A percentile compares a stretch with the other conserved stretches of the same genome.
These are phyloP conservation scores for Agonopterix alstromeriana DNA, from an alignment of 2,888 invertebrate genomes.

Conservation along the genomic window DNA sequence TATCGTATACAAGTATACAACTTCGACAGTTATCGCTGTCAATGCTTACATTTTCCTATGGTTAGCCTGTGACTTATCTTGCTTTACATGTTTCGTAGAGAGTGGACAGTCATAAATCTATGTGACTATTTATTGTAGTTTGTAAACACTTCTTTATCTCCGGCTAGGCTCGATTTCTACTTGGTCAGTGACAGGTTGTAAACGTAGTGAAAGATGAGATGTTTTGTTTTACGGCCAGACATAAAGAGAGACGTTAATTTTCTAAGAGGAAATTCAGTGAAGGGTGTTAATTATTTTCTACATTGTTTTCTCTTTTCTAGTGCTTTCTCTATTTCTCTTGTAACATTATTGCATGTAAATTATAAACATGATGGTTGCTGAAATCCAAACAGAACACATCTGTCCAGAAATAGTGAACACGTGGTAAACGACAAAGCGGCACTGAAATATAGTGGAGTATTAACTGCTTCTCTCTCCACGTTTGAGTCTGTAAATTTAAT, in stretches of 20 bases:
- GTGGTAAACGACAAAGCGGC: too few species aligned
- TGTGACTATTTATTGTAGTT: constrained; percentile 1
- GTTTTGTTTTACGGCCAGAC: constrained; percentile 28
- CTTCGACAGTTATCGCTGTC: constrained; percentile 25
- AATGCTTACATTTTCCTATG: constrained; percentile 30
- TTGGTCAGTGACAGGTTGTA: constrained; percentile 30
- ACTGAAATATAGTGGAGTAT: too few species aligned
- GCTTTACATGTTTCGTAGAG: constrained; percentile 16
- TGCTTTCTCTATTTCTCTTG: too few species aligned
- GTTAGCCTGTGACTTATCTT: constrained; percentile 30
- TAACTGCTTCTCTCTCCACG: neutral
- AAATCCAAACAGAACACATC: too few species aligned
- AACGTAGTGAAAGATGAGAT: constrained; percentile 32
- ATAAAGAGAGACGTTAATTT: constrained; percentile 26
- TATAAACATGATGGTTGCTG: too few species aligned
- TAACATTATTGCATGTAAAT: too few species aligned
- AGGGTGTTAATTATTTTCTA: too few species aligned
- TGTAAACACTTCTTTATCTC: constrained; percentile 11
- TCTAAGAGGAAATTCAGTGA: constrained; percentile 10
- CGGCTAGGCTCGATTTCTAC: constrained; percentile 14
- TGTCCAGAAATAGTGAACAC: too few species aligned
- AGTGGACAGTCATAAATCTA: constrained; percentile 6
- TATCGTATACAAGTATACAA: constrained; percentile 28
- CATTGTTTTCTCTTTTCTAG: too few species aligned
- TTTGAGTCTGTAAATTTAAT: constrained; percentile 30